Base-by-base conservation (phyloP, 2,113 vertebrate genomes). In the Notothenia coriiceps region DNA sequence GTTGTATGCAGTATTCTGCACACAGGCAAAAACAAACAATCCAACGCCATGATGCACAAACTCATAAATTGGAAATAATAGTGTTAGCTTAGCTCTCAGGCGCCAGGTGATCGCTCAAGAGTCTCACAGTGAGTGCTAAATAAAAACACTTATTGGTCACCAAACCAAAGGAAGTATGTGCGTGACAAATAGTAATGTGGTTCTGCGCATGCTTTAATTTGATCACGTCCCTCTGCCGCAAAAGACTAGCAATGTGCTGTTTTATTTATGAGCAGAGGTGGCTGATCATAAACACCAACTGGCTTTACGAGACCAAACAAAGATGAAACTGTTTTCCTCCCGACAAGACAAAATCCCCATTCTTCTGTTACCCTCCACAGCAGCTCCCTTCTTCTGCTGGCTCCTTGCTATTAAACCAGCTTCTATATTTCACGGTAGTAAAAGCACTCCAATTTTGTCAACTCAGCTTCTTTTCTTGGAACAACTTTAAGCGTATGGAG, bases 1-100 rank as follows among this genome's bases (percentile, higher is more conserved):
- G 49, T 20, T 35, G 46, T 47, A 49, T 50, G 52, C 46, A 40
- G 49, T 49, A 62, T 71, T 62, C 25, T 49, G 49, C 54, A 70
- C 20, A 15, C 22, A 17, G 14, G 17, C 20, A 33, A 44, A 83
- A 88, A 78, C 43, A 77, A 83, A 84, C 66, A 74, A 70, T 84
- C 71, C 50, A 0, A 73, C 69, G 14, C 14, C 14, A 6, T 1
- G 50, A 62, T 29, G 64, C 71, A 62, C 61, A 77, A 69, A 80
- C 33, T 71, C 75, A 65, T 79, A 68, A 74, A 46, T 8, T 64
- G 44, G n/a, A 75, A 79, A 66, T 54, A 68, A 51, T 43, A 25
- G 55, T 40, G 20, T 80, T 66, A 66, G 51, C 17, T 81, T 65
- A 74, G 47, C 10, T 7, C 56, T 64, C 17, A 11, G 57, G 70